Percentiles rank a stretch among this genome's conserved stretches.
Conservation (phyloP, 2,888 invertebrate species). For the Thyatira batis region DNA sequence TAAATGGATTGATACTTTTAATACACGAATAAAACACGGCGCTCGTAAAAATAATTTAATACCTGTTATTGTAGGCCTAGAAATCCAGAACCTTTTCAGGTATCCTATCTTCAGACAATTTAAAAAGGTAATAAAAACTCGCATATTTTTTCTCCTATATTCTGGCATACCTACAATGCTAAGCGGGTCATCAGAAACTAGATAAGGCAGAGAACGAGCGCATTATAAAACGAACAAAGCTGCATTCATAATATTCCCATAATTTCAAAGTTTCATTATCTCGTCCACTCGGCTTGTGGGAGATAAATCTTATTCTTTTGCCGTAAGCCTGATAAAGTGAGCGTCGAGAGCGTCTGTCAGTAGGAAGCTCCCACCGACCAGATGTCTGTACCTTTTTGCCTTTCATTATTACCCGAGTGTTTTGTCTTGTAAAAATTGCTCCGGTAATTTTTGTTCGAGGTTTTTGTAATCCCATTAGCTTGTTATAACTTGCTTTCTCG, state of each 20-base stretch:
- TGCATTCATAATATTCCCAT: conserved; percentile 6
- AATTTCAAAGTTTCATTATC: conserved; percentile 10
- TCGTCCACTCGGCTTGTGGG: neutral
- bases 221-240: neutral
- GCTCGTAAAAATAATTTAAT: too few species aligned
- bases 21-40: too few species aligned
- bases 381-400: neutral
- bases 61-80: too few species aligned
- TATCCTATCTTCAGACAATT: neutral
- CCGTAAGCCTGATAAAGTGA: conserved; percentile 2
- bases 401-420: neutral
- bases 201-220: neutral
- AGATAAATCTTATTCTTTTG: conserved; percentile 4
- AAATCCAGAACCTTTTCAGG: neutral
- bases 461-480: neutral
- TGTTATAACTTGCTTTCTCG: neutral
- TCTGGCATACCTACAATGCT: neutral
- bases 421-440: neutral
- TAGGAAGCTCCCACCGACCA: neutral
- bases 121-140: neutral
- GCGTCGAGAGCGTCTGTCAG: neutral
- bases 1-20: too few species aligned
- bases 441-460: neutral
- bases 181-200: neutral
- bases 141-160: neutral